phyloP scores from a whole-genome alignment of 1,140 invertebrate genomes.

The Thaumatotibia leucotreta region DNA sequence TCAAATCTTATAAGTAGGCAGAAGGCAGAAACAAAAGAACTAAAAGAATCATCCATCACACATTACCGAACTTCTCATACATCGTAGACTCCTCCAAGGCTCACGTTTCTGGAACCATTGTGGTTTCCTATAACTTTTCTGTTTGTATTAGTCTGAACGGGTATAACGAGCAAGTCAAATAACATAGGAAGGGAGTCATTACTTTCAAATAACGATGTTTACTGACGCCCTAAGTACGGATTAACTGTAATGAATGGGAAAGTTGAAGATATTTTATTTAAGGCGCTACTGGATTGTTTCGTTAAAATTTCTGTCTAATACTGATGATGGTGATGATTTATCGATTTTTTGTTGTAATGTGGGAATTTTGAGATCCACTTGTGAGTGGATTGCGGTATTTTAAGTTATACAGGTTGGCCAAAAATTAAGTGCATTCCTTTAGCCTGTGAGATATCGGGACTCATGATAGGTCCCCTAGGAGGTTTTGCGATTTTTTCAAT shows the following conservation, averaged over 20 bases:
- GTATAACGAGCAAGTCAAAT: conserved; percentile 10
- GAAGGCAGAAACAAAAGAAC: too few relatives aligned
- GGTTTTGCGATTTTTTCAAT: too few relatives aligned
- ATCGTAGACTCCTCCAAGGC: neutral
- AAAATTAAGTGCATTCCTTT: too few relatives aligned
- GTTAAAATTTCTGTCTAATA: conserved; percentile 6
- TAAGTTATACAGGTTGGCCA: too few relatives aligned
- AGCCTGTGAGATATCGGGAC: too few relatives aligned
- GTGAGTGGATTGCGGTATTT: neutral
- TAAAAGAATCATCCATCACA: too few relatives aligned
- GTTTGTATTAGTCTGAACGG: conserved; percentile 3
- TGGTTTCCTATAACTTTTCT: conserved; percentile 5
- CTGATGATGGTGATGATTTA: neutral
- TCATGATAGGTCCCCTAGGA: too few relatives aligned
- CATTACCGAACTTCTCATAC: neutral
- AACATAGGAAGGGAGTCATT: conserved; percentile 11
- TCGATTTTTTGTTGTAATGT: neutral
- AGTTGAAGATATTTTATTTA: conserved; percentile 4
- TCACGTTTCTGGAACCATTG: neutral
- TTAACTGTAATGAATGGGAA: conserved; percentile 10
- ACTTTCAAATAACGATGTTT: conserved; percentile 11
- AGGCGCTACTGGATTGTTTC: neutral
- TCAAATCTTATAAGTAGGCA: too few relatives aligned
- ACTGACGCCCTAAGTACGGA: neutral
- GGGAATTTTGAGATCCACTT: neutral